Conservation (phyloP, 2,797 vertebrate species). For the Phyllotis vaccarum region DNA sequence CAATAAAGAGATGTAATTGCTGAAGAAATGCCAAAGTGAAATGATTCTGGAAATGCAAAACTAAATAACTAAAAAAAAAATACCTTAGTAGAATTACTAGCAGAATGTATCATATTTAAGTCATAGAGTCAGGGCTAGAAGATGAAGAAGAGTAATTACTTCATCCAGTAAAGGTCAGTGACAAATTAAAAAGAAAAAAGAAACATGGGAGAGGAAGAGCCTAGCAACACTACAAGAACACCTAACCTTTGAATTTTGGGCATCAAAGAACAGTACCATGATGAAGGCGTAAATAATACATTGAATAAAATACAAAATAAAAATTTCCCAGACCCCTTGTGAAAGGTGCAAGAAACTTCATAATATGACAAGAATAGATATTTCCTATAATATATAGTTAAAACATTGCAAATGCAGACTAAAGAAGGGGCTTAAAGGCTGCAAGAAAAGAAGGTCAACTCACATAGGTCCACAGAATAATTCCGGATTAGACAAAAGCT, state of each 20-base stretch:
- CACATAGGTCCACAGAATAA: background rate
- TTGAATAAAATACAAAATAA: background rate
- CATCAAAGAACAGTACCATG: background rate
- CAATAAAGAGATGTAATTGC: background rate
- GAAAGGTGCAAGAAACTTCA: background rate
- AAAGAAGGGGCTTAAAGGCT: background rate
- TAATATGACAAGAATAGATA: background rate
- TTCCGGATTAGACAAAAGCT: background rate
- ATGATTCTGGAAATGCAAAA: background rate
- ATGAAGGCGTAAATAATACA: no score
- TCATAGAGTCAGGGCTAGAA: background rate
- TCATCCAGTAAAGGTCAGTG: background rate
- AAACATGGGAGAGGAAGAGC: background rate
- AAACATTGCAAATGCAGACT: background rate
- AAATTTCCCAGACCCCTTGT: background rate
- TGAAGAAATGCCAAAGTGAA: background rate
- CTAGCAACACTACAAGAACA: background rate
- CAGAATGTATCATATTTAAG: background rate
- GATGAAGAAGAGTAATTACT: background rate
- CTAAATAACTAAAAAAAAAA: background rate
- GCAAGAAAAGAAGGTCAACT: background rate
- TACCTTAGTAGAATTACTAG: background rate
- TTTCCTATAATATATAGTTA: background rate
- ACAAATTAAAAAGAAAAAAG: background rate
- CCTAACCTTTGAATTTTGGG: background rate